Conservation (phyloP, 2,888 invertebrate species). For the Nesidiocoris tenuis region DNA sequence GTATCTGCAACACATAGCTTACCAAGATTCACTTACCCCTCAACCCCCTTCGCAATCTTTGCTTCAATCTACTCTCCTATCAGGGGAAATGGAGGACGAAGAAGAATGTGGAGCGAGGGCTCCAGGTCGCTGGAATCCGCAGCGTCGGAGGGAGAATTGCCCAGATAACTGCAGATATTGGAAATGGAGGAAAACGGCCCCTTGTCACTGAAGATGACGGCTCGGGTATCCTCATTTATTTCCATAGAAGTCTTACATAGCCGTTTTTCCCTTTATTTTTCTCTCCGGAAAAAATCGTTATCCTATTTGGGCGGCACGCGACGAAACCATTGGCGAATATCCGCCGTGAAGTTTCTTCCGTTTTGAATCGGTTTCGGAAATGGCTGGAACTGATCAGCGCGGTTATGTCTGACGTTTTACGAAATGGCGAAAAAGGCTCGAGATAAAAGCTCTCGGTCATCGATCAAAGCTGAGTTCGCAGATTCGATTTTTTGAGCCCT, state of each 20-base stretch:
- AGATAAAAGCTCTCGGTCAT: no score
- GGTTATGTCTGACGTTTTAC: no score
- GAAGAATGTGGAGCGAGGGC: not conserved
- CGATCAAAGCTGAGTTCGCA: no score
- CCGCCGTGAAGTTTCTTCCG: no score
- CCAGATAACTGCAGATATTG: not conserved
- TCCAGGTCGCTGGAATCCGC: no score
- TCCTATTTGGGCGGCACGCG: not conserved
- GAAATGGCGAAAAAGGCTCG: no score
- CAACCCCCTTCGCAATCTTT: not conserved
- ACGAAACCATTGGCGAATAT: no score
- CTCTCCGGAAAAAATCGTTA: not conserved
- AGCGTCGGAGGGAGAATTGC: no score
- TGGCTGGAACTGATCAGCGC: no score
- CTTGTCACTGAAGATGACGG: not conserved
- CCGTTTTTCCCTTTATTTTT: no score
- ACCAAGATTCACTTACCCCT: not conserved
- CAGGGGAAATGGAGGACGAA: not conserved
- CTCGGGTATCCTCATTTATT: not conserved
- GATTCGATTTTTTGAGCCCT: no score
- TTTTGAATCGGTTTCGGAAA: no score
- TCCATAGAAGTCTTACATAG: not conserved
- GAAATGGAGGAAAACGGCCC: not conserved
- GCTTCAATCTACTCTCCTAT: not conserved
- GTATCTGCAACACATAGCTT: not conserved